phyloP scores from a whole-genome alignment of 35 echinoderm and acorn worm genomes.

The Apostichopus californicus region DNA sequence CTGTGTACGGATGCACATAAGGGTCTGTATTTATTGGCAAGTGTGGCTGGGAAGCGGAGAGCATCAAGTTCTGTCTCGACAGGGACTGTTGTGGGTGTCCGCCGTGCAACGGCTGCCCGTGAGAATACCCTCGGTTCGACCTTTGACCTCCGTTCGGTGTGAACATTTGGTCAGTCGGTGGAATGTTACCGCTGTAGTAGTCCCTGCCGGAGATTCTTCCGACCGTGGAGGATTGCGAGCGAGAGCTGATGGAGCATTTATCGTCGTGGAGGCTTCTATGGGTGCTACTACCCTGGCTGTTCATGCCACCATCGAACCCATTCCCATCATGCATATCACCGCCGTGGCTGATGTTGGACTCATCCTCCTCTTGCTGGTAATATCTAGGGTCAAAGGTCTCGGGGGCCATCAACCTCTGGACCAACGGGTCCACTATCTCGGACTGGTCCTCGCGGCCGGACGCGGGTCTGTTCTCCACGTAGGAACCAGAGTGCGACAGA shows the following conservation, averaged over 20 bases:
- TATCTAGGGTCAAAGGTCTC: not conserved
- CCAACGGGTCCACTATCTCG: constrained; percentile 16
- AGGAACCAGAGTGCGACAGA: constrained; percentile 23
- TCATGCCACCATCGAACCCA: not conserved
- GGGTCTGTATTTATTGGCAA: constrained; percentile 38
- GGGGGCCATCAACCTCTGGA: constrained; percentile 13
- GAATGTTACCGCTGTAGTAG: constrained; percentile 52
- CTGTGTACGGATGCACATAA: constrained; percentile 3
- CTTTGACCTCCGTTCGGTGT: not conserved
- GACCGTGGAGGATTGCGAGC: constrained; percentile 1
- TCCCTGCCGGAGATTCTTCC: constrained; percentile 30
- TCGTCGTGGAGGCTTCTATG: constrained; percentile 36
- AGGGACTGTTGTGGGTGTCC: constrained; percentile 31
- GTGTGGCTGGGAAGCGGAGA: constrained; percentile 58
- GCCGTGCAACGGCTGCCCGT: not conserved
- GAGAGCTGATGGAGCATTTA: not conserved
- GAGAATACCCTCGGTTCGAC: not conserved
- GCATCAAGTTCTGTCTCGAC: constrained; percentile 13
- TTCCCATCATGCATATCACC: not conserved
- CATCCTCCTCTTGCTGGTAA: not conserved
- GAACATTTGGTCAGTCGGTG: not conserved
- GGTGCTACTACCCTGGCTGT: constrained; percentile 14
- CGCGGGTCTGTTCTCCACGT: constrained; percentile 18
- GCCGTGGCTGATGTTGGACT: not conserved
- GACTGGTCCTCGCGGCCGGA: constrained; percentile 24